Conservation (phyloP, 2,888 invertebrate genomes). For the Stegana nigrithorax region DNA sequence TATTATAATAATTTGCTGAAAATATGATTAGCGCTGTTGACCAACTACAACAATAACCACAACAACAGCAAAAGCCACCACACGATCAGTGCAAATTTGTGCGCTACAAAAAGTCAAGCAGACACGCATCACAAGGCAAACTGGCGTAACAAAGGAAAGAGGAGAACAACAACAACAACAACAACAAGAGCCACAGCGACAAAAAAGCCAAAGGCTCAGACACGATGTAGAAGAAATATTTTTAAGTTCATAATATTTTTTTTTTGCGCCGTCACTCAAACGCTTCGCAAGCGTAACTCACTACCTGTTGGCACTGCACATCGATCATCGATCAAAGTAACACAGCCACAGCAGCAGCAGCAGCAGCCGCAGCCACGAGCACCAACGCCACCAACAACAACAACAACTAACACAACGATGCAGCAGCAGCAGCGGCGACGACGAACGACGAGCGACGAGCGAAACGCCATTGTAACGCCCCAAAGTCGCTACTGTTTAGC, state of each 20-base stretch:
- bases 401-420: background rate
- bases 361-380: background rate
- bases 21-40: constrained; percentile 60
- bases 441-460: constrained; percentile 24
- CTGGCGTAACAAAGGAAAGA: background rate
- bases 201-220: constrained; percentile 24
- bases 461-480: constrained; percentile 15
- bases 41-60: background rate
- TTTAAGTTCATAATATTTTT: no score
- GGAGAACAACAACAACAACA: background rate
- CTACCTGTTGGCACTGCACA: background rate
- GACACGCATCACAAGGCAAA: constrained; percentile 1
- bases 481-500: constrained; percentile 10
- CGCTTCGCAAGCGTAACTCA: no score
- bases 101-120: constrained; percentile 12
- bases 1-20: constrained; percentile 67
- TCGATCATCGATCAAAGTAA: constrained; percentile 5
- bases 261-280: no score
- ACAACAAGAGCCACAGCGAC: background rate
- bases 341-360: background rate
- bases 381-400: background rate
- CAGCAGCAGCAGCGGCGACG: no score
- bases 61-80: constrained; percentile 19
- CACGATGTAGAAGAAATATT: background rate
- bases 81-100: constrained; percentile 23